Conservation (phyloP, 2,888 invertebrate genomes). For the Sceliomorpha sp. region DNA sequence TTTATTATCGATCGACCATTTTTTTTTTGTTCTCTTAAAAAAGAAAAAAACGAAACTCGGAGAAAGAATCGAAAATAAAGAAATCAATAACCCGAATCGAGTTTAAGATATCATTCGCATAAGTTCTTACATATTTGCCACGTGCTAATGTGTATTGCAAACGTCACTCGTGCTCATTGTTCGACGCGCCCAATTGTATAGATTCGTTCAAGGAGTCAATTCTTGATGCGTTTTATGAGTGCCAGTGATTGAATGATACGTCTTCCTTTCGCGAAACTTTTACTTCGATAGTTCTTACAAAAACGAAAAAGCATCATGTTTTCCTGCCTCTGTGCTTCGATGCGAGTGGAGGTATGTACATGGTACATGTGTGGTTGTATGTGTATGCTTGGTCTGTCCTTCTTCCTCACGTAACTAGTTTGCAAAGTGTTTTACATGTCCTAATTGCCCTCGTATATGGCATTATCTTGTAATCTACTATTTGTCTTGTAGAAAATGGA, state of each 20-base stretch:
- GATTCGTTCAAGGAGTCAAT: no score
- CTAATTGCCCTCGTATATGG: no score
- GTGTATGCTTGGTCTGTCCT: conserved; percentile 1
- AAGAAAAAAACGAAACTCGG: not conserved
- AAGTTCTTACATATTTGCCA: conserved; percentile 39
- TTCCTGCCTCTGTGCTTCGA: conserved; percentile 75
- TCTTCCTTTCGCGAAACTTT: conserved; percentile 4
- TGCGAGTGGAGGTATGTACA: conserved; percentile 77
- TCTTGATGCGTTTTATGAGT: no score
- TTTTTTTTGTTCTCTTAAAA: no score
- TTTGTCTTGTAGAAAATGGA: no score
- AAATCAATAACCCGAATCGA: not conserved
- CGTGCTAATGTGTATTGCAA: conserved; percentile 41
- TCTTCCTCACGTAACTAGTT: not conserved
- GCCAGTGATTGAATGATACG: not conserved
- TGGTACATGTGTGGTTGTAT: conserved; percentile 1
- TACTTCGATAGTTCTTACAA: not conserved
- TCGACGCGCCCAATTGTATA: not conserved
- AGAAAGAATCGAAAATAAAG: not conserved
- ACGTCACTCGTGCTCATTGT: conserved; percentile 14
- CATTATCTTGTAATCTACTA: no score
- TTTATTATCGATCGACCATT: no score
- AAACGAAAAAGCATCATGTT: conserved; percentile 67
- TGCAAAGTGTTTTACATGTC: not conserved
- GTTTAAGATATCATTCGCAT: not conserved